Base-by-base conservation (phyloP, 2,797 vertebrate species). In the Hephaestus fuliginosus region DNA sequence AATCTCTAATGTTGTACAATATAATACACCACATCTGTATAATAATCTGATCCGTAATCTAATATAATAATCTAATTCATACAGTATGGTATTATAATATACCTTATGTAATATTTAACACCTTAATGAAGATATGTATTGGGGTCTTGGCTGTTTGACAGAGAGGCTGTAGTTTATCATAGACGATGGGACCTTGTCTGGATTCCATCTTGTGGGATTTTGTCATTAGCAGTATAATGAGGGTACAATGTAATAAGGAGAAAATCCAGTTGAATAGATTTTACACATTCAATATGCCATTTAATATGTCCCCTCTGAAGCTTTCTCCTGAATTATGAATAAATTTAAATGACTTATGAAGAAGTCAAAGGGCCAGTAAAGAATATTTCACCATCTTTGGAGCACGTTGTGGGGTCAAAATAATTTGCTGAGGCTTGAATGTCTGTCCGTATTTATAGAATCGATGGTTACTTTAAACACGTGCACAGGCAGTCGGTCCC, bases 251-350 rank as follows among this genome's bases (percentile, higher is more conserved):
- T 49, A 67, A 67, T 67, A 8, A 55, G 14, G 15, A 71, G 25
- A 71, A 13, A 17, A 53, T 53, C 3, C 0, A 65, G 56, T 17
- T 49, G 15, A 36, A 67, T 70, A 18, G 18, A 2, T 56, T 68
- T 67, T 64, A n/a, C 22, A 67, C 3, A 71, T 80, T 69, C 7
- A 62, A 4, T 70, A 8, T 66, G 36, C 36, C 33, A 71, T 48
- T 10, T 39, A 66, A 22, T 55, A 5, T 49, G 17, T n/a, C 15
- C 7, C 41, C 14, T 17, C 13, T 67, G 17, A 41, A 30, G 55
- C 3, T 22, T 57, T 20, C 49, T 51, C 44, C 20, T 76, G 7
- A 51, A 71, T 60, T 73, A 39, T 53, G 1, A 58, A 73, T 48
- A 0, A 12, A 30, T 28, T 18, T 36, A 20, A 78, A 74, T 74